Conservation (phyloP, 1,140 invertebrate species). For the Triops longicaudatus region DNA sequence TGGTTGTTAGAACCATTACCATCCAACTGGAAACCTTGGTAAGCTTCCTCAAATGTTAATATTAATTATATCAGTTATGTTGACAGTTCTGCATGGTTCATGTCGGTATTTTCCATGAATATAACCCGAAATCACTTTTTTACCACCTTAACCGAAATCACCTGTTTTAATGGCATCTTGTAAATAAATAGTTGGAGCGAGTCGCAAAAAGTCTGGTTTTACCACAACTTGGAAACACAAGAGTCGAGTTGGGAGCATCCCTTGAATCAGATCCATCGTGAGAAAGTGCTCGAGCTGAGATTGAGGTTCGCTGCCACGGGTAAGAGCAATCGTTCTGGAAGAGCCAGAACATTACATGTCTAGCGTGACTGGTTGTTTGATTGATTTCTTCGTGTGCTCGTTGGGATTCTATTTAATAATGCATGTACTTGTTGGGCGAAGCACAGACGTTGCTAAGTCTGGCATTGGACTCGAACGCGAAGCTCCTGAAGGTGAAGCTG, state of each 20-base stretch:
- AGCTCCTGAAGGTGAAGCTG: constrained; percentile 21
- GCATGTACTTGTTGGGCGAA: background rate
- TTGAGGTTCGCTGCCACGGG: background rate
- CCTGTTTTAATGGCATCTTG: background rate
- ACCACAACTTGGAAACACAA: constrained; percentile 19
- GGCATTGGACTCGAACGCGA: constrained; percentile 17
- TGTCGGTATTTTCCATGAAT: too few relatives aligned
- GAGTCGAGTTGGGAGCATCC: constrained; percentile 26
- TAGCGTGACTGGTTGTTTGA: background rate
- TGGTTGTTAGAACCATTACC: constrained; percentile 19
- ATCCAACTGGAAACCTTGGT: constrained; percentile 20
- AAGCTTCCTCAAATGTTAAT: background rate
- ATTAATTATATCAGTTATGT: background rate
- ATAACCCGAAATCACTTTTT: background rate
- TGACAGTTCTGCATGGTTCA: too few relatives aligned
- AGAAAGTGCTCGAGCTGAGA: background rate
- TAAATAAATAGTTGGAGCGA: background rate
- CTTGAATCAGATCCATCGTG: constrained; percentile 21
- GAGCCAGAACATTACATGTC: background rate
- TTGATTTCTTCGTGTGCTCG: background rate
- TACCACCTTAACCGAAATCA: too few relatives aligned
- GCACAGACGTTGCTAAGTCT: background rate
- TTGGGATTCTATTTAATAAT: background rate
- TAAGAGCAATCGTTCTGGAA: background rate
- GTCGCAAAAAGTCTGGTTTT: constrained; percentile 21